Evolutionary conservation across 1,140 invertebrate genomes (phyloP), one percentile per base, ranked within the genome.

Genomic region (Pogonus chalceus): DNA sequence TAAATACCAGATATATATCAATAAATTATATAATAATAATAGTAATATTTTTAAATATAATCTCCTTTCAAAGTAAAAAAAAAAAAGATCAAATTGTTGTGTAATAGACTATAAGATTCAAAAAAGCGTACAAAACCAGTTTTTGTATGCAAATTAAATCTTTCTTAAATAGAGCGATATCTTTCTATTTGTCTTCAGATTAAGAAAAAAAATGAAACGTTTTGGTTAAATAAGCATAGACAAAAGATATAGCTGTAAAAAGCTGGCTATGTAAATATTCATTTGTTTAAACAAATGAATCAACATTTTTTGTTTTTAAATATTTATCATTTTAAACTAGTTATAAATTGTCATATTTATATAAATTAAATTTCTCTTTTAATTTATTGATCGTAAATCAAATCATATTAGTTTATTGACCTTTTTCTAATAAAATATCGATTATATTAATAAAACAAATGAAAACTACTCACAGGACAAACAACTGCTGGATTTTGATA

Each of bases 401-500:
- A n/a, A n/a, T n/a, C n/a, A n/a, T n/a, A n/a, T n/a, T n/a, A n/a
- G n/a, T n/a, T n/a, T n/a, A n/a, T n/a, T n/a, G n/a, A n/a, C n/a
- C n/a, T n/a, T n/a, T n/a, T n/a, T n/a, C n/a, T n/a, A n/a, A n/a
- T 31, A 31, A 31, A 31, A 31, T 14, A 31, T 4, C 26, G 26
- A 31, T 31, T 31, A 31, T 7, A 31, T 31, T 31, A 7, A 14
- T 14, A 31, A 31, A 7, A 31, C 14, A 31, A 4, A 4, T 7
- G 14, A 31, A 7, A 43, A 43, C 4, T 10, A 43, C 37, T 43
- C 18, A 43, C 37, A 7, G 37, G 9, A 43, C 37, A 43, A 10
- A 43, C 37, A 43, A 43, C 9, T 10, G 37, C 37, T 4, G 37
- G 37, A 43, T 43, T 43, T 18, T 43, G 37, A 43, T 43, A 43